Evolutionary conservation across 1,140 invertebrate species (phyloP), one percentile per base, ranked within the genome.

Genomic region (Drosophila sp.): DNA sequence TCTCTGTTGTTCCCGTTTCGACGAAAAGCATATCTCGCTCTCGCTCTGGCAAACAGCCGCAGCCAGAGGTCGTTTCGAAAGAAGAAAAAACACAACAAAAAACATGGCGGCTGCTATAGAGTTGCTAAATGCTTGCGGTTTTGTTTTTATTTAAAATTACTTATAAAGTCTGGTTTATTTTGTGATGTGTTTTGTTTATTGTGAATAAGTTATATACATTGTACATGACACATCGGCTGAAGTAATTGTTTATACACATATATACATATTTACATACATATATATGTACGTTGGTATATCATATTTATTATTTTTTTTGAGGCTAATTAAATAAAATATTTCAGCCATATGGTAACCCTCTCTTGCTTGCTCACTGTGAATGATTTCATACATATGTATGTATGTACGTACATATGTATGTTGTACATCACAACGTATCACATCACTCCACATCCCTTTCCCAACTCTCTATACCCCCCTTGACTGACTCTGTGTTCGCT

Each of bases 61-160:
- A 60, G 50, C 81, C 67, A 75, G 81, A 80, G 74, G 71, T 75
- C 70, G 76, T 77, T 68, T 72, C 70, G 50, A 63, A 78, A 50
- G 44, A 27, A 25, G 11, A 50, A 50, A 27, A 25, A 50, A 38
- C 10, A 38, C 10, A 50, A 47, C 23, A 44, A 72, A 72, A 86
- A 62, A 87, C 44, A 87, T 87, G 83, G 83, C 84, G 69, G 60
- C 76, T 66, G 29, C 8, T 33, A 35, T 66, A 86, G 83, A 80
- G 83, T 87, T 87, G 84, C 70, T 77, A 72, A 89, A 83, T 77
- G 61, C 61, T 66, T 60, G 55, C 56, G 23, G n/a, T 83, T 27
- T 76, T 38, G 29, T 41, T 50, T 60, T 50, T 44, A 44, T 27
- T 55, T 25, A n/a, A 44, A 62, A 70, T 70, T 82, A 60, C 83